phyloP scores from a whole-genome alignment of 2,888 invertebrate species.

The Agrochola lota region DNA sequence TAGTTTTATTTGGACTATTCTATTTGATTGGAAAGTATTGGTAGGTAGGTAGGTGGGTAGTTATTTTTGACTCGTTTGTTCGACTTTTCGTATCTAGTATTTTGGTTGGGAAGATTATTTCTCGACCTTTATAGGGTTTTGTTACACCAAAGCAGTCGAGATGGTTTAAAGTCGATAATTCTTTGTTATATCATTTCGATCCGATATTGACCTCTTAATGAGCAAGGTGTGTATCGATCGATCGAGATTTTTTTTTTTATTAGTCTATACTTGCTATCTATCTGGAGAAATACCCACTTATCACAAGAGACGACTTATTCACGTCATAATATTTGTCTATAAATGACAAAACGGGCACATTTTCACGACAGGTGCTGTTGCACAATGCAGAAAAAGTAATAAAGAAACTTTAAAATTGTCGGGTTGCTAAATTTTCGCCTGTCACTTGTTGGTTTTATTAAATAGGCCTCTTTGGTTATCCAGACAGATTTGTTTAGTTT shows the following conservation, averaged over 20 bases:
- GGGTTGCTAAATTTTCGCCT: neutral
- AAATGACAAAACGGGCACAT: neutral
- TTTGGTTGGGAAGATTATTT: no score
- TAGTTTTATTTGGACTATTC: neutral
- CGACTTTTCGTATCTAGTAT: neutral
- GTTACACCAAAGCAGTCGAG: neutral
- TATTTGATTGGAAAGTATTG: neutral
- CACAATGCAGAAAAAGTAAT: neutral
- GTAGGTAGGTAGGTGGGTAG: neutral
- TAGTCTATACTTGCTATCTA: neutral
- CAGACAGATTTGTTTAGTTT: no score
- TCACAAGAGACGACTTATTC: neutral
- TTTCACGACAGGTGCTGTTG: neutral
- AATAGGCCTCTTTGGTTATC: no score
- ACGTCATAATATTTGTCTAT: neutral
- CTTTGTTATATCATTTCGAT: neutral
- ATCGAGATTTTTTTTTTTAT: neutral
- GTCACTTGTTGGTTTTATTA: neutral
- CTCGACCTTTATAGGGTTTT: neutral
- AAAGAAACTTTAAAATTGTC: neutral
- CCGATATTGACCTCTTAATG: neutral
- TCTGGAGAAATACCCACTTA: neutral
- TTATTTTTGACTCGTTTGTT: neutral
- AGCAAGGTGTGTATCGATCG: neutral
- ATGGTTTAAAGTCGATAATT: neutral